Base-by-base conservation (phyloP, 2,113 vertebrate species). In the Terrapene triunguis region DNA sequence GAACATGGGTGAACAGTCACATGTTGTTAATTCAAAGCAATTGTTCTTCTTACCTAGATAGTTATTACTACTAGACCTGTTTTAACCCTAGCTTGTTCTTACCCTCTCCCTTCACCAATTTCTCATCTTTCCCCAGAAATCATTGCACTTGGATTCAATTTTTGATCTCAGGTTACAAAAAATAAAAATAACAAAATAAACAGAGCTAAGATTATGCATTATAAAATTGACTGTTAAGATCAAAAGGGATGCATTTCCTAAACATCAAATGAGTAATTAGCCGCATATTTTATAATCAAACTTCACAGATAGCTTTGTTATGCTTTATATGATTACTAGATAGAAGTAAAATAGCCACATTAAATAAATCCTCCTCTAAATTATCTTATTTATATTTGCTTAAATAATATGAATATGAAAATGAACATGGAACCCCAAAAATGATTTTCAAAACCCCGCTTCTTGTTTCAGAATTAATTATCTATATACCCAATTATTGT, bases 251-350 rank as follows among this genome's bases (percentile, higher is more conserved):
- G 87, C 57, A 2, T 82, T 86, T 86, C 21, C 32, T 94, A 96
- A 82, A 94, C 86, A 82, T 83, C 94, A 95, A 95, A 5, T 17
- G 14, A 94, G 51, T 97, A 94, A 97, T 92, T 94, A 82, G 50
- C 42, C 96, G 62, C 86, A 29, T 93, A 72, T 3, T 8, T 95
- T 85, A 79, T 91, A 96, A 95, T 93, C 48, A 82, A 90, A 85
- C 48, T 96, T 96, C 94, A 84, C 50, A 94, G 83, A 29, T 95
- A 91, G 48, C 87, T 94, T 86, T 91, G 88, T 97, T 97, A 94
- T 93, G 92, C 38, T 87, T 55, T 55, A 85, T 96, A 86, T 88
- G 96, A 90, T 88, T 97, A 93, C 47, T 72, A 92, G 47, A 13
- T 6, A 80, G n/a, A 90, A 96, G 38, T 72, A 91, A 96, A 93